These are phyloP conservation scores for Drosophila tripunctata DNA, from an alignment of 2,888 invertebrate species.

Conservation along the genomic window DNA sequence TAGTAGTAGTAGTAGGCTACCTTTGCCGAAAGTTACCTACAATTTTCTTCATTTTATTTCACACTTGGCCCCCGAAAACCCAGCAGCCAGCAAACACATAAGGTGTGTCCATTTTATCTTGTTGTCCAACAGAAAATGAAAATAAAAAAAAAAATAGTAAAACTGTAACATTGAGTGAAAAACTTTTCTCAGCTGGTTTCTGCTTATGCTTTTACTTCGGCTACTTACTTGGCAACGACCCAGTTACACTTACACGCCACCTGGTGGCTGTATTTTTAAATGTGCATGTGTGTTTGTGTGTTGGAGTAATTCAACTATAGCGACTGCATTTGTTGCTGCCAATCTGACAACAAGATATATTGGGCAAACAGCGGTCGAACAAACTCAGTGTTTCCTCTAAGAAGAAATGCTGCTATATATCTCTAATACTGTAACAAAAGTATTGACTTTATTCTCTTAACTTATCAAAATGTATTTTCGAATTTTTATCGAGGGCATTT, in stretches of 20 bases:
- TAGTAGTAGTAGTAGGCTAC: no score
- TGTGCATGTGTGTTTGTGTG: slow-evolving; percentile 7
- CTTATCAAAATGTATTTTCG: neutral
- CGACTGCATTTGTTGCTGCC: slow-evolving; percentile 73
- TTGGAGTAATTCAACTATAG: slow-evolving; percentile 50
- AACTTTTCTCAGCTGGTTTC: slow-evolving; percentile 65
- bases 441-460: neutral
- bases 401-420: neutral
- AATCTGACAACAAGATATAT: slow-evolving; percentile 76
- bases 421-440: neutral
- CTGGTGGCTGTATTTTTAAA: slow-evolving; percentile 14
- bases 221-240: slow-evolving; percentile 60
- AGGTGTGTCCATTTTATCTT: slow-evolving; percentile 76
- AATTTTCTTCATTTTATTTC: slow-evolving; percentile 76
- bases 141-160: slow-evolving; percentile 14
- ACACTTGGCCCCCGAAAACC: slow-evolving; percentile 54
- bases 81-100: slow-evolving; percentile 58
- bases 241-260: slow-evolving; percentile 59
- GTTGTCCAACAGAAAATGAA: slow-evolving; percentile 30
- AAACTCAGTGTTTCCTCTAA: slow-evolving; percentile 17
- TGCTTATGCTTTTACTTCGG: slow-evolving; percentile 52
- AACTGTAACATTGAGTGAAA: slow-evolving; percentile 47
- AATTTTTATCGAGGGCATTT: no score
- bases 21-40: slow-evolving; percentile 19
- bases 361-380: slow-evolving; percentile 59